A percentile compares a stretch with the other conserved stretches of the same genome.
phyloP scores from a whole-genome alignment of 2,797 vertebrate species.

The Sphaeramia orbicularis region DNA sequence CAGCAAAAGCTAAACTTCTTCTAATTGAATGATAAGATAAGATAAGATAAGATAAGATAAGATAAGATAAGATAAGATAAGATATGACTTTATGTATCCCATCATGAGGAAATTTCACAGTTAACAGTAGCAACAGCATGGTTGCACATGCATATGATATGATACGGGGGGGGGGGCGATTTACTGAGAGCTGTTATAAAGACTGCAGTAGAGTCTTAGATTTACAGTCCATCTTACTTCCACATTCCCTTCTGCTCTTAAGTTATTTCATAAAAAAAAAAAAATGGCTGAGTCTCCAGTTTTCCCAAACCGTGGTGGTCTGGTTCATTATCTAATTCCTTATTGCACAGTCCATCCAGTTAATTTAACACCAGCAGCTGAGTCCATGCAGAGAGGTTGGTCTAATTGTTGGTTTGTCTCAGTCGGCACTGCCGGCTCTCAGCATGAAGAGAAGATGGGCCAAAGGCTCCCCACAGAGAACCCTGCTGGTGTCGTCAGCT shows the following conservation, averaged over 20 bases:
- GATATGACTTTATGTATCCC: no score
- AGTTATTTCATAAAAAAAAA: constrained; percentile 39
- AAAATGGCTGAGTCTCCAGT: constrained; percentile 12
- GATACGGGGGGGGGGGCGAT: no score
- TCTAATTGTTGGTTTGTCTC: constrained; percentile 56
- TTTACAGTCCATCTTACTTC: not conserved
- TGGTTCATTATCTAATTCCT: constrained; percentile 50
- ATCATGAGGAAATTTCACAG: no score
- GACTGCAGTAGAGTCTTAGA: no score
- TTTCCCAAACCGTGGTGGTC: constrained; percentile 12
- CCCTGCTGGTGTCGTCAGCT: constrained; percentile 29
- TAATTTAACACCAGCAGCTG: constrained; percentile 47
- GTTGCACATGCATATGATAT: no score
- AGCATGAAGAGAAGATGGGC: constrained; percentile 46
- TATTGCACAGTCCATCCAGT: constrained; percentile 37
- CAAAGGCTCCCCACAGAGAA: constrained; percentile 45
- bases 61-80: no score
- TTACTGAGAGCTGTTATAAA: no score
- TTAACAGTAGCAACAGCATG: no score
- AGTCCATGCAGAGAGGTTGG: constrained; percentile 8
- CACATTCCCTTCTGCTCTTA: not conserved
- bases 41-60: no score
- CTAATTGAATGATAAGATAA: no score
- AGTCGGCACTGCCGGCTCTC: constrained; percentile 38
- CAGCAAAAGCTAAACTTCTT: no score